Evolutionary conservation across 2,113 vertebrate species (phyloP).

Genomic region (Salminus brasiliensis): DNA sequence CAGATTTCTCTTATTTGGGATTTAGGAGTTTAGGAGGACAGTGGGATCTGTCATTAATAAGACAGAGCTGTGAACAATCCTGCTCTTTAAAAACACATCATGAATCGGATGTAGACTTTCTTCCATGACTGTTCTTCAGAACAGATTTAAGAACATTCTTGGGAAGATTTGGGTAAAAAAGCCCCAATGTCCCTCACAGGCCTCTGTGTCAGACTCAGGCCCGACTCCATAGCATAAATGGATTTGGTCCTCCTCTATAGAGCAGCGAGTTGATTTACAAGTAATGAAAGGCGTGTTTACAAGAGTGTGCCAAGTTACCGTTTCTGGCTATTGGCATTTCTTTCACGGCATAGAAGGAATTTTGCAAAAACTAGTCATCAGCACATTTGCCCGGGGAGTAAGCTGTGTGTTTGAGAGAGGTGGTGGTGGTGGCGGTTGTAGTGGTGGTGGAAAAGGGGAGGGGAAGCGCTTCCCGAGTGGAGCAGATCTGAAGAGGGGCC

Average conservation of each 20-base stretch:
- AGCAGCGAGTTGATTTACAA: conserved; percentile 62
- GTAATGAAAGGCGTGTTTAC: conserved; percentile 61
- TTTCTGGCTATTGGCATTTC: conserved; percentile 57
- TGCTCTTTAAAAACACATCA: too few relatives aligned
- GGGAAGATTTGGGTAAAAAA: too few relatives aligned
- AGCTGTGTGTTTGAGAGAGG: conserved; percentile 50
- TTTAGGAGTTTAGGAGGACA: too few relatives aligned
- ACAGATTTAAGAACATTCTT: too few relatives aligned
- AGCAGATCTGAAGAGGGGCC: conserved; percentile 74
- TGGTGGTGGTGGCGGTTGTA: conserved; percentile 28
- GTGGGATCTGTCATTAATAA: too few relatives aligned
- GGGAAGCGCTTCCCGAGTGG: conserved; percentile 70
- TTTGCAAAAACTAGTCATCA: conserved; percentile 62
- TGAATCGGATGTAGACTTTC: too few relatives aligned
- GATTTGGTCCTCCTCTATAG: conserved; percentile 54
- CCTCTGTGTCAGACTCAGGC: too few relatives aligned
- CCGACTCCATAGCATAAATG: conserved; percentile 41
- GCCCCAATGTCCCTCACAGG: conserved; percentile 50
- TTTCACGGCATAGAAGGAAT: conserved; percentile 37
- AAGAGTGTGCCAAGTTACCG: conserved; percentile 55
- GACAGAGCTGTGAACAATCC: too few relatives aligned
- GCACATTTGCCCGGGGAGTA: conserved; percentile 49
- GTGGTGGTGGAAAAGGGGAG: conserved; percentile 55
- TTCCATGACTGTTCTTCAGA: too few relatives aligned
- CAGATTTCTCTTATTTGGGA: too few relatives aligned